Evolutionary conservation across 2,113 vertebrate genomes (phyloP), one percentile per base, ranked within the genome.

Genomic region (Corythornis vintsioides): DNA sequence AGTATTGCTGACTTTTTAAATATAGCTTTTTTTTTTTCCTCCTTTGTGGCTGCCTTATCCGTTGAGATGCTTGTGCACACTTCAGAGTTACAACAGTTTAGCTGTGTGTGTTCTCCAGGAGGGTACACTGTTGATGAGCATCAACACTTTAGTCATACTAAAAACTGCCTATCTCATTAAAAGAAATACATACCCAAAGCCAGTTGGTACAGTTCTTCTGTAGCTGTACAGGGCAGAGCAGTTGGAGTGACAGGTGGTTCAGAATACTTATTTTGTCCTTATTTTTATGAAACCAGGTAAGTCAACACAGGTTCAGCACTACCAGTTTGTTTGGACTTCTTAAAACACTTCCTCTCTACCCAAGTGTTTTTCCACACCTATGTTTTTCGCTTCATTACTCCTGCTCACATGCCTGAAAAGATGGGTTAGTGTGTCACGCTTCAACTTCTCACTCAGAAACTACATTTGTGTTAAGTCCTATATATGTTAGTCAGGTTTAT

Each of bases 81-180:
- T n/a, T 60, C n/a, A 52, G 47, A 48, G 28, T 13, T 19, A 1
- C 4, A 70, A 6, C 1, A 3, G 1, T 14, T 63, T 13, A 60
- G 20, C 31, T 8, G 17, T 17, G 13, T 14, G 12, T 52, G 47
- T 26, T 81, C 53, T 52, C 56, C 6, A 1, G 1, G 6, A 83
- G 69, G 38, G 33, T 59, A 43, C 7, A 2, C 0, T 61, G 28
- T n/a, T 10, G 1, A 2, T 5, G 1, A 40, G 35, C 7, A 13
- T 38, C 48, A 57, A 5, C 13, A 8, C 7, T 47, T 19, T 4
- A 16, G 4, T 18, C 1, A 3, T 2, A 2, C 1, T 21, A 35
- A 28, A n/a, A 40, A 28, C 17, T 13, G 29, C n/a, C 4, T 31
- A 2, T 43, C 7, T 6, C 26, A 61, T 82, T 26, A 33, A 38